Evolutionary conservation across 2,113 vertebrate species (phyloP), one percentile per base, ranked within the genome.

Genomic region (Ophthalmotilapia sp.): DNA sequence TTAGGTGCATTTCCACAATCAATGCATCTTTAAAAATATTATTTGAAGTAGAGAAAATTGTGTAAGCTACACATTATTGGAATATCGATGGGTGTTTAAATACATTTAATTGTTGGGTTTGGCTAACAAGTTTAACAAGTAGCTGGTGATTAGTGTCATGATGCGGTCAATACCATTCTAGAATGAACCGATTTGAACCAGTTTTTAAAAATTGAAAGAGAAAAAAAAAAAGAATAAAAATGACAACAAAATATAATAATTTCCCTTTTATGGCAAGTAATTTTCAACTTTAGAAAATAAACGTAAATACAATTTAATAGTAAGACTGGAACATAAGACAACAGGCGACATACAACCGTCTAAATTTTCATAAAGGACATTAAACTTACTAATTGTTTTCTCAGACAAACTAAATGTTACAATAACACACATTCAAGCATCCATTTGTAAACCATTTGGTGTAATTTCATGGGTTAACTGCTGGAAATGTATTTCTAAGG

Each of bases 221-320:
- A 26, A 4, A 53, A 21, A 11, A 33, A 15, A 17, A 26, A 73
- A 19, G 10, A 55, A 85, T 29, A 3, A 87, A 84, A 84, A 60
- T n/a, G 26, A 84, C 82, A 15, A 80, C 38, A 7, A 55, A 56
- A 79, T 90, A 89, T 91, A 47, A 93, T 75, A 90, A 90, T 55
- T 88, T 92, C 86, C 89, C 81, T 93, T 95, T 95, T 92, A 94
- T 94, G 84, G 54, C 12, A 86, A 65, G 45, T 88, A 31, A 60
- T 85, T 91, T 89, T 84, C 53, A 84, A 68, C 21, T 85, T 81
- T 91, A 93, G 14, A 91, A 91, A 89, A 94, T 65, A 90, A 93
- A 93, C 84, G 6, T 79, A 87, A 86, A 88, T 90, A 88, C 45
- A 89, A 70, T 80, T 85, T 2, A 86, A 88, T 29, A 14, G 42